A percentile compares a stretch with the other conserved stretches of the same genome.
phyloP scores from a whole-genome alignment of 2,113 vertebrate species.

The Probosciger aterrimus region DNA sequence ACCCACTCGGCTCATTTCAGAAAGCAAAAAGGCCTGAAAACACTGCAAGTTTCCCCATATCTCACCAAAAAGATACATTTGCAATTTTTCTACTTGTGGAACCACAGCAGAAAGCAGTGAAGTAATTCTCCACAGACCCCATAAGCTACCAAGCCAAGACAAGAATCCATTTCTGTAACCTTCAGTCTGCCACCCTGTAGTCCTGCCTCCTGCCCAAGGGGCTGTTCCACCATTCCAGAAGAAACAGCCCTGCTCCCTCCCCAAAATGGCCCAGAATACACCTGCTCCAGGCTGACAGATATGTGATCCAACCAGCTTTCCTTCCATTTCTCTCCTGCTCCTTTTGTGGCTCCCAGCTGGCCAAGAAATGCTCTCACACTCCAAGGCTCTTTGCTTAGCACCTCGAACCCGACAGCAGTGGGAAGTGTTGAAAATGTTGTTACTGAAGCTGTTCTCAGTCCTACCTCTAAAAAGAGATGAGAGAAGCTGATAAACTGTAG shows the following conservation, averaged over 20 bases:
- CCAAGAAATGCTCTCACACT: not conserved
- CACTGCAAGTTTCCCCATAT: not conserved
- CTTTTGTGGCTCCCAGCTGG: not conserved
- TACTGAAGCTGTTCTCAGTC: not conserved
- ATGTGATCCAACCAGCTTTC: not conserved
- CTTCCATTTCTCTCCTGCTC: not conserved
- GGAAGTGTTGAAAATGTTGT: not conserved
- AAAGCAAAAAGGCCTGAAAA: not conserved
- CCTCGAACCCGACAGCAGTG: not conserved
- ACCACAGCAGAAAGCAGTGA: not conserved
- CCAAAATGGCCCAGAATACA: fast-evolving
- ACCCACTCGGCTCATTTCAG: not conserved
- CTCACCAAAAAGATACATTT: not conserved
- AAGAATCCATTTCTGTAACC: not conserved
- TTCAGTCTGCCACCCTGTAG: fast-evolving
- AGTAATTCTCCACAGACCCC: no score
- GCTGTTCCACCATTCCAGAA: no score
- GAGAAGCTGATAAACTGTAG: not conserved
- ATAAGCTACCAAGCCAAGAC: not conserved
- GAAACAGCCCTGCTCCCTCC: not conserved
- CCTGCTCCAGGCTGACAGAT: not conserved
- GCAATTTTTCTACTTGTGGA: not conserved
- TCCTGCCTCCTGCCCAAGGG: not conserved
- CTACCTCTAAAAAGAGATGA: not conserved
- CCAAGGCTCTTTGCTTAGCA: not conserved